Conservation (phyloP, 2,888 invertebrate genomes). For the Lasioglossum villosulum region DNA sequence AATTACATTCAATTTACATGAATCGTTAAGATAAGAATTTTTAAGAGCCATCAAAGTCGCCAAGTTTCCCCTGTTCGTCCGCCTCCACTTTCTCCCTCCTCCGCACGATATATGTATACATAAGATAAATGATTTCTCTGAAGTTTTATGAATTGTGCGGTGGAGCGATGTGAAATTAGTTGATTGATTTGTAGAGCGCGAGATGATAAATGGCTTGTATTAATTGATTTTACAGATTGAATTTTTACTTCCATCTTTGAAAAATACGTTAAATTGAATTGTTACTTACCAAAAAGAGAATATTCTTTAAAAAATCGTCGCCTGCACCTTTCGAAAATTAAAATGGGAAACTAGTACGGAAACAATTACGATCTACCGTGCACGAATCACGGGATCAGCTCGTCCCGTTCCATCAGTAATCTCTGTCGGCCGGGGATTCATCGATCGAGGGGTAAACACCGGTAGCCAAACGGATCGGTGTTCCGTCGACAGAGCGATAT, state of each 20-base stretch:
- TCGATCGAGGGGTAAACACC: constrained; percentile 35
- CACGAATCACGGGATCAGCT: not conserved
- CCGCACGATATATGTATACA: not conserved
- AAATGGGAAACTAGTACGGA: not conserved
- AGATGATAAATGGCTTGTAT: not conserved
- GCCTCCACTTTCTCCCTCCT: no score
- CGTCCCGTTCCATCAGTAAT: constrained; percentile 6
- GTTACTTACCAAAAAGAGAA: no score
- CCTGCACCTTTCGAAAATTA: not conserved
- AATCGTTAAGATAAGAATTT: no score
- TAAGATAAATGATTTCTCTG: not conserved
- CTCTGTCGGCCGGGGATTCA: constrained; percentile 26
- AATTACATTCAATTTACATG: no score
- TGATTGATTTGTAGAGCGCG: not conserved
- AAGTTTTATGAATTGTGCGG: constrained; percentile 1
- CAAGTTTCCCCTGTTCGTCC: no score
- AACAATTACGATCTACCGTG: not conserved
- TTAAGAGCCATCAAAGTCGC: no score
- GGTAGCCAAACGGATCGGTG: constrained; percentile 41
- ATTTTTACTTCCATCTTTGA: not conserved
- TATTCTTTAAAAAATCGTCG: no score
- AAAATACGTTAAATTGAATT: no score
- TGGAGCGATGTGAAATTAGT: not conserved
- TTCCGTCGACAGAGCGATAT: constrained; percentile 32
- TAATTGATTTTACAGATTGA: not conserved